These are phyloP conservation scores for Nymphalis urticae DNA, from an alignment of 2,888 invertebrate genomes.

Conservation along the genomic window DNA sequence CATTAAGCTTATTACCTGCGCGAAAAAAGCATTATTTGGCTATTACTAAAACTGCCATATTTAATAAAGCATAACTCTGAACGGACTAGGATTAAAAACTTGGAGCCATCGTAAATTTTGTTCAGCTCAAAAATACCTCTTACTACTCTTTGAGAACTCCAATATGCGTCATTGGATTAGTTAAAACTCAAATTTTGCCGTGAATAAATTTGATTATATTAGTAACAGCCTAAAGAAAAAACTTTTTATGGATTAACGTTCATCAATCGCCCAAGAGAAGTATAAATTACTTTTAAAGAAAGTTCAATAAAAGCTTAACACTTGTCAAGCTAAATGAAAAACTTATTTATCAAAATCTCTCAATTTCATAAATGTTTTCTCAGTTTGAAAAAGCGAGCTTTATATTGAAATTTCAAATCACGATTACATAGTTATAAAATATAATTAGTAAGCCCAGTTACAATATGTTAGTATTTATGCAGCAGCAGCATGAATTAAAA, in stretches of 20 bases:
- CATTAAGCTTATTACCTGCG: too few species aligned
- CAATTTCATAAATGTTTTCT: neutral
- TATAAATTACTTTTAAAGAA: neutral
- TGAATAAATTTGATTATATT: neutral
- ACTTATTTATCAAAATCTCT: neutral
- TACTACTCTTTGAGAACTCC: slow-evolving; percentile 9
- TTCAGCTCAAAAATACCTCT: neutral
- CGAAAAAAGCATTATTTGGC: too few species aligned
- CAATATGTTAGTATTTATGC: too few species aligned
- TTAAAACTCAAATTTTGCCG: neutral
- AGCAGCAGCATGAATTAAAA: too few species aligned
- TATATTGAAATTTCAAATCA: too few species aligned
- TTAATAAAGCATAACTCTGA: too few species aligned
- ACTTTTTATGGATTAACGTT: neutral
- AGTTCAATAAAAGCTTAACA: neutral
- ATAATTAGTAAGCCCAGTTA: too few species aligned
- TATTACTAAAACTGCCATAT: too few species aligned
- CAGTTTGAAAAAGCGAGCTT: too few species aligned
- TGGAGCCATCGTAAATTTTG: too few species aligned
- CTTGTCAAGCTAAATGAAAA: neutral
- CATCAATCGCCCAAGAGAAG: neutral
- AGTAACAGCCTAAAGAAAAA: neutral
- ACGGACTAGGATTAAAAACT: too few species aligned
- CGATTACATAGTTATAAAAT: too few species aligned
- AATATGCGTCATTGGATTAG: neutral